Base-by-base conservation (phyloP, 1,140 invertebrate species). In the Drosophila prosaltans region DNA sequence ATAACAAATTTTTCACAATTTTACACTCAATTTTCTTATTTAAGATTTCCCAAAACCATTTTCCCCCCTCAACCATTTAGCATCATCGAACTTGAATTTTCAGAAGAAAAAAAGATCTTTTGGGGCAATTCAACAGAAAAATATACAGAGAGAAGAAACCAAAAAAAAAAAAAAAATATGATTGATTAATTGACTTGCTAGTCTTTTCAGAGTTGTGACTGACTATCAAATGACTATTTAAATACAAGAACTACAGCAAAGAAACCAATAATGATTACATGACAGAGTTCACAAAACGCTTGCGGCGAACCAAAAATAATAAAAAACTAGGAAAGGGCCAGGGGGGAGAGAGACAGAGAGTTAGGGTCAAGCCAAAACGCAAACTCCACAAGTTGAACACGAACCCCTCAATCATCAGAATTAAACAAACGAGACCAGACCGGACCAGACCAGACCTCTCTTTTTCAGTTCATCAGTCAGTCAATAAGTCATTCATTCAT, bases 151-250 rank as follows among this genome's bases (percentile, higher is more conserved):
- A 4, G 4, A 36, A 36, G 40, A 8, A 41, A 62, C 8, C 6
- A 28, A 24, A 64, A 71, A 51, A 51, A 62, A 65, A 65, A 51
- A 69, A 59, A 80, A 48, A 86, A 78, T 65, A 88, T 86, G 83
- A 86, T 86, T 88, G 83, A 86, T 88, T 88, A 88, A 86, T 86
- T 69, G 83, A 73, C 64, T 73, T 41, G 64, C 65, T 76, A 73
- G 72, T 66, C 69, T 16, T 39, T 75, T 58, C 62, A 75, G 43
- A 75, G 71, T 75, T 74, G 81, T 72, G 72, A 73, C 61, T 76
- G 45, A 67, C 71, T 65, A 75, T 78, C 70, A 80, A 85, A 84
- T 84, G 74, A 71, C 65, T 59, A 84, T 80, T 84, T 81, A 83
- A 84, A 73, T 66, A 62, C 76, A 77, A 65, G 72, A 75, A 54